Percentiles rank a stretch among this genome's conserved stretches.
These are phyloP conservation scores for Mantis religiosa DNA, from an alignment of 2,888 invertebrate genomes.

Conservation along the genomic window DNA sequence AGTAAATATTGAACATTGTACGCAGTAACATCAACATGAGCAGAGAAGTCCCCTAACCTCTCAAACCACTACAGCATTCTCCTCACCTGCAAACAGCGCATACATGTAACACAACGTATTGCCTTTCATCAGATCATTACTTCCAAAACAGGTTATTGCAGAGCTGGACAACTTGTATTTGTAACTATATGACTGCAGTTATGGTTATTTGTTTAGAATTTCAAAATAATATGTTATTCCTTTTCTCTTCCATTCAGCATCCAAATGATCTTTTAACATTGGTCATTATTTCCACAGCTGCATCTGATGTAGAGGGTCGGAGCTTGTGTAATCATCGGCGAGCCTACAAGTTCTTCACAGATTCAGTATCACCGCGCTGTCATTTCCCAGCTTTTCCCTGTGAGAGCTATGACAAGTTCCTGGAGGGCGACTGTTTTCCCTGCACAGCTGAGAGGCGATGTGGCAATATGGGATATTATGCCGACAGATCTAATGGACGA, in stretches of 20 bases:
- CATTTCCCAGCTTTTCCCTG: slow-evolving; percentile 90
- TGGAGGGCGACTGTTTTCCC: slow-evolving; percentile 72
- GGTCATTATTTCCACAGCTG: slow-evolving; percentile 40
- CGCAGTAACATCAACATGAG: too few relatives aligned
- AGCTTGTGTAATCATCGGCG: slow-evolving; percentile 89
- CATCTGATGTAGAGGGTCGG: slow-evolving; percentile 77
- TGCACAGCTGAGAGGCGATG: slow-evolving; percentile 60
- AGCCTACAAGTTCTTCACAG: slow-evolving; percentile 91
- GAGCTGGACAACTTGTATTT: too few relatives aligned
- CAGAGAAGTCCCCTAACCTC: too few relatives aligned
- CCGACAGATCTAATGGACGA: slow-evolving; percentile 68
- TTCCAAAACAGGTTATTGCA: too few relatives aligned
- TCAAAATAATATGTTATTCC: too few relatives aligned
- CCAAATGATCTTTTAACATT: slow-evolving; percentile 30
- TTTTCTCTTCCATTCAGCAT: neutral
- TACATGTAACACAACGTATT: too few relatives aligned
- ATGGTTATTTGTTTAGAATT: too few relatives aligned
- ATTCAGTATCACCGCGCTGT: slow-evolving; percentile 86
- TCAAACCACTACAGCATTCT: too few relatives aligned
- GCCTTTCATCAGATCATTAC: too few relatives aligned
- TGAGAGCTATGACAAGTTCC: slow-evolving; percentile 75
- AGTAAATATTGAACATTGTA: too few relatives aligned
- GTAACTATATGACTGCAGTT: too few relatives aligned
- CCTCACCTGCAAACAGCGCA: too few relatives aligned
- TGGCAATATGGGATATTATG: slow-evolving; percentile 92